Percentiles rank a stretch among this genome's conserved stretches.
phyloP scores from a whole-genome alignment of 2,797 vertebrate genomes.

The Pangasius larnaudii region DNA sequence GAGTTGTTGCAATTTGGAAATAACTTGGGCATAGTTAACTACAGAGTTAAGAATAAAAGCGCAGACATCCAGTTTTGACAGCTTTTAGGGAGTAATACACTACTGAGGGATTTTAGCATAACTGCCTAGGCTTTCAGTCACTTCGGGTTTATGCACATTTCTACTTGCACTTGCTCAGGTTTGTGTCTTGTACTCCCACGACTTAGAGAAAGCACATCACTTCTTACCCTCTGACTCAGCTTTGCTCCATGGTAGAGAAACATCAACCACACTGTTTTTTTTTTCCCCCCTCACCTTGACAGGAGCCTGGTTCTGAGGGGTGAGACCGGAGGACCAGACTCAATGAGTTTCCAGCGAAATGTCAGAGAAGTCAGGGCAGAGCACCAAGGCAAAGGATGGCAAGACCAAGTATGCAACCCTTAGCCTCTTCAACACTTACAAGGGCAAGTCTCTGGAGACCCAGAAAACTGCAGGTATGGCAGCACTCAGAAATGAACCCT shows the following conservation, averaged over 20 bases:
- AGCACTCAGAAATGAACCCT: background rate
- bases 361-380: conserved; percentile 99
- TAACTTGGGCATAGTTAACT: background rate
- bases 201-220: background rate
- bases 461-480: conserved; percentile 96
- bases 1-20: background rate
- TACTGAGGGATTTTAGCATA: background rate
- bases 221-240: background rate
- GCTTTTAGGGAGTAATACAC: background rate
- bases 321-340: conserved; percentile 92
- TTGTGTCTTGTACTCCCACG: background rate
- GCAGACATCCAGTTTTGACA: background rate
- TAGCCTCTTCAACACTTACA: conserved; percentile 99
- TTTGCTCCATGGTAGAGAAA: background rate
- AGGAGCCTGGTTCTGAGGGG: conserved; percentile 88
- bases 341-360: conserved; percentile 99
- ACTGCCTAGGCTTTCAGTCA: background rate
- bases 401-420: conserved; percentile 99
- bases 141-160: background rate
- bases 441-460: conserved; percentile 98
- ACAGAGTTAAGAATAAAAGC: background rate
- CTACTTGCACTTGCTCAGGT: background rate
- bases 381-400: conserved; percentile 99
- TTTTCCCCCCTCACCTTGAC: background rate
- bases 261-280: background rate